Evolutionary conservation across 2,888 invertebrate species (phyloP).

Genomic region (Eristalis arbustorum): DNA sequence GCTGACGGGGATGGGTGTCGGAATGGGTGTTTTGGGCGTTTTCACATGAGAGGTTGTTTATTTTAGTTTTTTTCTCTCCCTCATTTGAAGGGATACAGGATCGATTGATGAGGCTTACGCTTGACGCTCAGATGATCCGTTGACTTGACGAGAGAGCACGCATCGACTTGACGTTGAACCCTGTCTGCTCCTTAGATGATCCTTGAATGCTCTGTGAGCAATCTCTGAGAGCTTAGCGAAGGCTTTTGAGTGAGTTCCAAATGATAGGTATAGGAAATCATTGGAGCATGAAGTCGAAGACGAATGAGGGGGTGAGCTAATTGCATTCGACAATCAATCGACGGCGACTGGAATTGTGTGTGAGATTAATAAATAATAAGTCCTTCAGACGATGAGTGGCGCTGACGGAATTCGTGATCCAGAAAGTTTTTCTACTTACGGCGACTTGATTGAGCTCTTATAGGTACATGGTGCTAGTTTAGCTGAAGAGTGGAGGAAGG

Average conservation of each 20-base stretch:
- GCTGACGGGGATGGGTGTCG: background rate
- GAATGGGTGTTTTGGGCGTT: background rate
- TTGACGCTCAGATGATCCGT: constrained; percentile 11
- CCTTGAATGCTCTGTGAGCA: background rate
- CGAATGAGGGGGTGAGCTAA: background rate
- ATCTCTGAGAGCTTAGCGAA: background rate
- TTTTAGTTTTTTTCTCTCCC: background rate
- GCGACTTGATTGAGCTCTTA: too few species aligned
- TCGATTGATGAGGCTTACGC: constrained; percentile 12
- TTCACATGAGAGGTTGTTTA: background rate
- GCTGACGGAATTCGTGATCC: too few species aligned
- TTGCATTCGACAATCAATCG: background rate
- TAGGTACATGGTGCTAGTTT: too few species aligned
- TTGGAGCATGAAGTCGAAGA: background rate
- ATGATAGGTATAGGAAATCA: background rate
- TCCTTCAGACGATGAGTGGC: background rate
- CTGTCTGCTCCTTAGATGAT: background rate
- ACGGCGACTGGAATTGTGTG: background rate
- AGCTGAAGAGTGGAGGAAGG: too few species aligned
- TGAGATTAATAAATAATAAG: background rate
- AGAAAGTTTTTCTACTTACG: too few species aligned
- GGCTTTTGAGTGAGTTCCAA: background rate
- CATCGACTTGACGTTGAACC: background rate
- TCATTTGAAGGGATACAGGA: background rate
- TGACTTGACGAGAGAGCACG: background rate